A percentile compares a stretch with the other conserved stretches of the same genome.
These are phyloP conservation scores for Autographa gamma DNA, from an alignment of 2,888 invertebrate genomes.

Conservation along the genomic window DNA sequence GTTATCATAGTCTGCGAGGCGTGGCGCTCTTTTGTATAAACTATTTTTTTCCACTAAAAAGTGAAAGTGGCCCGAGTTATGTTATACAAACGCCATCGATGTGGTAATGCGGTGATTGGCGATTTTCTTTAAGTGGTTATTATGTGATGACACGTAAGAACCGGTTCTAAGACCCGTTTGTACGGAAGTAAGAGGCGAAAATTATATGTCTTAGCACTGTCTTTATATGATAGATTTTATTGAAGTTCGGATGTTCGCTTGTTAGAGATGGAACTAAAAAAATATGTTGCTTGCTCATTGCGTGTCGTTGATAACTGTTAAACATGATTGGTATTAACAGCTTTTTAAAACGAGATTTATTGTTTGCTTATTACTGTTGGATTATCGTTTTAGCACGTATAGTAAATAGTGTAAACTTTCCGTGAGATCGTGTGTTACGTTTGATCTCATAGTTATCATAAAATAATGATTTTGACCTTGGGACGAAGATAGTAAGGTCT, in stretches of 20 bases:
- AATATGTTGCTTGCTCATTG: no score
- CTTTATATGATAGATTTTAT: not conserved
- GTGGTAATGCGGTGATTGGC: slow-evolving; percentile 69
- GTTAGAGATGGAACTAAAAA: no score
- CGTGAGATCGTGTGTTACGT: not conserved
- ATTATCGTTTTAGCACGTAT: not conserved
- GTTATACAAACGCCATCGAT: slow-evolving; percentile 63
- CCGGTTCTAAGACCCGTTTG: slow-evolving; percentile 61
- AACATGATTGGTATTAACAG: no score
- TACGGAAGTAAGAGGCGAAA: slow-evolving; percentile 58
- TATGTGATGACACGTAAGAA: slow-evolving; percentile 79
- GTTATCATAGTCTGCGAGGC: slow-evolving; percentile 33
- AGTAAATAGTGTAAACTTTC: not conserved
- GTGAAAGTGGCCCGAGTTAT: slow-evolving; percentile 50
- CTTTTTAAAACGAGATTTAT: not conserved
- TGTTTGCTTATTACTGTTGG: not conserved
- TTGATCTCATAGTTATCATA: not conserved
- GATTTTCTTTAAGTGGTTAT: slow-evolving; percentile 68
- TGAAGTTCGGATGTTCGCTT: not conserved
- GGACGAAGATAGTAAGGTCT: not conserved
- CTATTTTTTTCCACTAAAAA: slow-evolving; percentile 50
- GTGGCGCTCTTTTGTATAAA: slow-evolving; percentile 43
- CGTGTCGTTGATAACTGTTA: no score
- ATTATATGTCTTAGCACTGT: slow-evolving; percentile 1
- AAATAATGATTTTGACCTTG: not conserved